These are phyloP conservation scores for Amblyjoppa proteus DNA, from an alignment of 2,888 invertebrate genomes.

Conservation along the genomic window DNA sequence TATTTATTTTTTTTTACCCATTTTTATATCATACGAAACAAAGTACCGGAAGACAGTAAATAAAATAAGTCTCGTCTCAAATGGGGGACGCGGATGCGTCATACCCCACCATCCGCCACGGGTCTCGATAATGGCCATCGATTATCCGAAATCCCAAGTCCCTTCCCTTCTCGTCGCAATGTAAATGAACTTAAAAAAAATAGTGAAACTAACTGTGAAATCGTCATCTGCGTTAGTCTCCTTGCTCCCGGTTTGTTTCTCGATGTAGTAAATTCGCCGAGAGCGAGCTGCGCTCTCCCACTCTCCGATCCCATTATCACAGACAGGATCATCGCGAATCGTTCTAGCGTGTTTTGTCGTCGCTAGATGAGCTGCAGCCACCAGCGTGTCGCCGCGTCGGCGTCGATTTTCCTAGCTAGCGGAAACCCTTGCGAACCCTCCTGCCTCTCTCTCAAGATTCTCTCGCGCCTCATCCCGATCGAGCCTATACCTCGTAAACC, in stretches of 20 bases:
- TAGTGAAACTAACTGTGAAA: not conserved
- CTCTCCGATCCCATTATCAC: constrained; percentile 60
- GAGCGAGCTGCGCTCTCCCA: constrained; percentile 18
- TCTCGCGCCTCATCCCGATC: constrained; percentile 28
- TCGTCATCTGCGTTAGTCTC: constrained; percentile 26
- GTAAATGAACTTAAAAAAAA: constrained; percentile 39
- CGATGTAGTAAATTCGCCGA: constrained; percentile 47
- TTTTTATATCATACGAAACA: not conserved
- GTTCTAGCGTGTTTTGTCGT: constrained; percentile 46
- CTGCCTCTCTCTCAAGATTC: constrained; percentile 23
- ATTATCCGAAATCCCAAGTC: constrained; percentile 22
- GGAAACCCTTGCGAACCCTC: constrained; percentile 52
- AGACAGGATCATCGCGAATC: constrained; percentile 61
- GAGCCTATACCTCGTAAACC: constrained; percentile 41
- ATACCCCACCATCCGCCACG: not conserved
- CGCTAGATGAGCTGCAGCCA: constrained; percentile 26
- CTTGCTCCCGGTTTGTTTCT: constrained; percentile 37
- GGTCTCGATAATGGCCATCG: constrained; percentile 38
- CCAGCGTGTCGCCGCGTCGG: constrained; percentile 25
- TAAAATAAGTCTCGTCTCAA: not conserved
- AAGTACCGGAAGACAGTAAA: not conserved
- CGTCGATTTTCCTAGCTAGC: constrained; percentile 40
- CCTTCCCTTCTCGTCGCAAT: constrained; percentile 11
- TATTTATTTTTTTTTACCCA: not conserved
- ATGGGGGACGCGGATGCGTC: no score